A percentile compares a stretch with the other conserved stretches of the same genome.
phyloP scores from a whole-genome alignment of 2,797 vertebrate genomes.

The Crypturellus tataupa region DNA sequence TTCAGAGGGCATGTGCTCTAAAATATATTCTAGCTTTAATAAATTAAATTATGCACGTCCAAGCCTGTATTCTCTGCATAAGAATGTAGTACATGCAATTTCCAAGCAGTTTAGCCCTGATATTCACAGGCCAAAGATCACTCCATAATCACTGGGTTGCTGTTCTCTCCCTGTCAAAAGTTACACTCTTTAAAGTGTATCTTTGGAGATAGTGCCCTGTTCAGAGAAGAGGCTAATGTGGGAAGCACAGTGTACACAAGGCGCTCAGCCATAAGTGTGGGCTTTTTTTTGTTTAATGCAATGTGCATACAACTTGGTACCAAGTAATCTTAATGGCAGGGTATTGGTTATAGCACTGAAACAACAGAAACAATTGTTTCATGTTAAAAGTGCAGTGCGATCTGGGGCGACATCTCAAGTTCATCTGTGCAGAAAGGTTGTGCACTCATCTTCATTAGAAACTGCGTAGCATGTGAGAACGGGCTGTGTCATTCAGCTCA shows the following conservation, averaged over 20 bases:
- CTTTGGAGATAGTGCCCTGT: neutral
- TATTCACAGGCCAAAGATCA: neutral
- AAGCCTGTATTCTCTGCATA: neutral
- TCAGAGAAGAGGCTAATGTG: neutral
- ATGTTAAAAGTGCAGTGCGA: neutral
- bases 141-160: neutral
- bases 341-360: constrained; percentile 36
- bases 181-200: neutral
- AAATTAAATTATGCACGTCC: constrained; percentile 49
- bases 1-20: constrained; percentile 41
- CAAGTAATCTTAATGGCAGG: constrained; percentile 49
- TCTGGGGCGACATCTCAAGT: neutral
- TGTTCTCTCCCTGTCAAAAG: neutral
- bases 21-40: constrained; percentile 63
- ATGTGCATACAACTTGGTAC: constrained; percentile 27
- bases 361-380: constrained; percentile 49
- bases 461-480: neutral
- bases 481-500: neutral
- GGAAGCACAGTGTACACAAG: neutral
- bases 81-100: constrained; percentile 8
- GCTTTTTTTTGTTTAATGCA: neutral
- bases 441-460: neutral
- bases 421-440: constrained; percentile 40
- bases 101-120: neutral
- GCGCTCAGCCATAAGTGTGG: neutral